Evolutionary conservation across 2,888 invertebrate genomes (phyloP).

Genomic region (Euplexia lucipara): DNA sequence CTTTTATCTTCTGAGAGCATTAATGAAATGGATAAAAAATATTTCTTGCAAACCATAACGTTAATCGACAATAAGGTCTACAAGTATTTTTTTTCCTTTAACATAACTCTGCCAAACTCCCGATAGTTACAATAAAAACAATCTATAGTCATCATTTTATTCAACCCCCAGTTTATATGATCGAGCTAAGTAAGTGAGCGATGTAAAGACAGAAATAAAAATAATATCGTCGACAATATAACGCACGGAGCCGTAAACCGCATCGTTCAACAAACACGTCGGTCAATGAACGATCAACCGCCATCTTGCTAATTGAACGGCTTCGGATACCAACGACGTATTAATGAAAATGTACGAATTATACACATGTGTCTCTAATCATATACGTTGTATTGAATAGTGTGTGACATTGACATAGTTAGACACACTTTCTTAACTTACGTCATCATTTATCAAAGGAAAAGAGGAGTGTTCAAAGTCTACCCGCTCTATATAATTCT

Average conservation of each 20-base stretch:
- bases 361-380: constrained; percentile 52
- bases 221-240: constrained; percentile 76
- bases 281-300: constrained; percentile 75
- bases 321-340: constrained; percentile 51
- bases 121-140: constrained; percentile 25
- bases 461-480: neutral
- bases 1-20: constrained; percentile 5
- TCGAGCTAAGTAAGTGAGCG: constrained; percentile 41
- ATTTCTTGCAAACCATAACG: neutral
- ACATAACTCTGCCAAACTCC: neutral
- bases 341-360: constrained; percentile 63
- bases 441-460: constrained; percentile 1
- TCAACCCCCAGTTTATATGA: constrained; percentile 32
- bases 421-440: constrained; percentile 10
- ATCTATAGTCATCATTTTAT: constrained; percentile 25
- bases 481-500: too few species aligned
- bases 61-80: neutral
- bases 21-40: constrained; percentile 20
- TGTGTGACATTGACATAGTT: constrained; percentile 30
- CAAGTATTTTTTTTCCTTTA: too few species aligned
- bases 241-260: constrained; percentile 78
- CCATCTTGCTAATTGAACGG: constrained; percentile 68
- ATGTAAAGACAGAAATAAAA: constrained; percentile 69
- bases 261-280: constrained; percentile 70
- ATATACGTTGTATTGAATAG: constrained; percentile 21